Evolutionary conservation across 2,113 vertebrate genomes (phyloP).

Genomic region (Notiomystis cincta): DNA sequence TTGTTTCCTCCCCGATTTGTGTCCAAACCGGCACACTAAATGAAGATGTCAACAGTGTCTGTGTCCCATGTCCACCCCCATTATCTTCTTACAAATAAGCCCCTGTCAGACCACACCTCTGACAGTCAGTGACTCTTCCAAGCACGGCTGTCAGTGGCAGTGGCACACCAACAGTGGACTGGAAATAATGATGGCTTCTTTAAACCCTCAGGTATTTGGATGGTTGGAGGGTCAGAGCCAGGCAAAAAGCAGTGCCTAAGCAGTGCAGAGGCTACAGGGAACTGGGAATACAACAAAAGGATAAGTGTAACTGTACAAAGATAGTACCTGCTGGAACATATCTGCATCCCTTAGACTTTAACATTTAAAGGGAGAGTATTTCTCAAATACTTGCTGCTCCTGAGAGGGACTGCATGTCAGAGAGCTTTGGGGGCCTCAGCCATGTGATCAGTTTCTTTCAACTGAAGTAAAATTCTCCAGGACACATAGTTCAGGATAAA

Average conservation of each 20-base stretch:
- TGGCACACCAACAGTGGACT: not conserved
- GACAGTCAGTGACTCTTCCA: not conserved
- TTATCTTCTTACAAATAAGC: not conserved
- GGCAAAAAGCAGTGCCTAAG: not conserved
- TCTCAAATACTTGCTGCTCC: not conserved
- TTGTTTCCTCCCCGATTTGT: no score
- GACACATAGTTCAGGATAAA: not conserved
- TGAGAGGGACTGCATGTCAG: not conserved
- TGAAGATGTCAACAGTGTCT: not conserved
- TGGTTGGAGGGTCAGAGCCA: not conserved
- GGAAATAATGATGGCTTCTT: not conserved
- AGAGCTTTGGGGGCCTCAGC: not conserved
- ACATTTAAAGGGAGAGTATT: not conserved
- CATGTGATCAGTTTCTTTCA: not conserved
- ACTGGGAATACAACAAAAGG: not conserved
- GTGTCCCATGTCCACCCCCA: not conserved
- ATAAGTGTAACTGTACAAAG: not conserved
- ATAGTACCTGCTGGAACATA: not conserved
- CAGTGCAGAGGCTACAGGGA: not conserved
- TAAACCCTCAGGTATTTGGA: not conserved
- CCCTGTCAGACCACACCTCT: not conserved
- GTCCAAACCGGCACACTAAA: no score
- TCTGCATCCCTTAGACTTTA: not conserved
- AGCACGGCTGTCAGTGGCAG: not conserved
- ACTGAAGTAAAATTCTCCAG: not conserved